Evolutionary conservation across 2,888 invertebrate species (phyloP), one percentile per base, ranked within the genome.

Genomic region (Cotesia congregata): DNA sequence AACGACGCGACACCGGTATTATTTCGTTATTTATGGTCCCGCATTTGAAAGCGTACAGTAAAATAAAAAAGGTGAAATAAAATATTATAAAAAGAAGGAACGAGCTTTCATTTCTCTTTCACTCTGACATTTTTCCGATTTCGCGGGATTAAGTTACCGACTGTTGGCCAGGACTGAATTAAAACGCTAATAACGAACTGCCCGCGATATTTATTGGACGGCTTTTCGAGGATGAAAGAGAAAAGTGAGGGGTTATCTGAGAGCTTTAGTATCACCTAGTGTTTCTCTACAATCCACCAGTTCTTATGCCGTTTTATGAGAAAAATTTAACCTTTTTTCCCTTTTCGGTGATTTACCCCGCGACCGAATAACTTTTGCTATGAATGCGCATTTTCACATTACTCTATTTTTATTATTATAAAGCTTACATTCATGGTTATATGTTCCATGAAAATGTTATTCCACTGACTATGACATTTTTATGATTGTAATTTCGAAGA

Each of bases 181-280:
- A 87, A 88, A 88, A 87, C 86, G 85, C 87, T 87, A 88, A 88
- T 88, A 88, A 88, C 88, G 85, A 86, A 50, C 50, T 50, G 83
- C 83, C 6, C 81, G 75, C 82, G 85, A 88, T 88, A 88, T 88
- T 88, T 88, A 88, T 88, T 86, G 86, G 85, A 81, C 80, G 85
- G 85, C 83, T 86, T 87, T 85, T 80, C 82, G 73, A 50, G 79
- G 80, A 78, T 68, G 67, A 41, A 59, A 62, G 71, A 72, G 61
- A 72, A 59, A 17, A 38, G 41, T 61, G 61, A 71, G 62, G 64
- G 62, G 64, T 72, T 72, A 72, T 72, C 72, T 61, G 72, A 72
- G 41, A 20, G 20, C 65, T 65, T 20, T 62, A 62, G 62, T 62
- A 62, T 62, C 62, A 17, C 62, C 62, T 62, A 15, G 20, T 15